Evolutionary conservation across 2,113 vertebrate species (phyloP).

Genomic region (Orientallactaga bullata): DNA sequence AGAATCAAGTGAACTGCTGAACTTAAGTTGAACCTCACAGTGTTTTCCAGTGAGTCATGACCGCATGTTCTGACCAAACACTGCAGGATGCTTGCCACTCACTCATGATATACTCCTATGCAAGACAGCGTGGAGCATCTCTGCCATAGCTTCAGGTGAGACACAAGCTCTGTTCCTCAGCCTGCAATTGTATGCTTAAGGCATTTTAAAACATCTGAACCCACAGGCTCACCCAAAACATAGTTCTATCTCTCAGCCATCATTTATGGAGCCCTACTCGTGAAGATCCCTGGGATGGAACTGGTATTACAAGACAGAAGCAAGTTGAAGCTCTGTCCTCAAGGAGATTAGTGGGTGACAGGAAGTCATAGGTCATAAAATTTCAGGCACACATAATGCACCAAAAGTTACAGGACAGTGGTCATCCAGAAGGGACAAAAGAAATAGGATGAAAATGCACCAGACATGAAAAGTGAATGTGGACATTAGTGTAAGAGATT

Average conservation of each 20-base stretch:
- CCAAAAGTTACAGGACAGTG: neutral
- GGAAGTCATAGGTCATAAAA: neutral
- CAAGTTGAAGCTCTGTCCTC: neutral
- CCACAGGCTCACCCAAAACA: neutral
- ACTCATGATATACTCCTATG: too few species aligned
- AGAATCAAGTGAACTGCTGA: neutral
- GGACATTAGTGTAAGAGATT: neutral
- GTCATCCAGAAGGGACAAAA: neutral
- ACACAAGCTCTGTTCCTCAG: neutral
- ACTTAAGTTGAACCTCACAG: neutral
- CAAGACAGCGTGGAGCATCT: neutral
- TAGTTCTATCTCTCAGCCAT: neutral
- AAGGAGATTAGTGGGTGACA: neutral
- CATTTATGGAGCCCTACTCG: neutral
- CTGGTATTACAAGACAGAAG: neutral
- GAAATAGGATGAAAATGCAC: neutral
- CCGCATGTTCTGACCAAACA: neutral
- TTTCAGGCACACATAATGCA: neutral
- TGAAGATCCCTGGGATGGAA: neutral
- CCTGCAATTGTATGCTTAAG: neutral
- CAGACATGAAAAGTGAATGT: neutral
- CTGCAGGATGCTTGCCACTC: neutral
- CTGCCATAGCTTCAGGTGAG: neutral
- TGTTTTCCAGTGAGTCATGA: conserved; percentile 2
- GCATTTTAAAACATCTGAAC: neutral